Conservation (phyloP, 2,888 invertebrate species). For the Acleris laterana region DNA sequence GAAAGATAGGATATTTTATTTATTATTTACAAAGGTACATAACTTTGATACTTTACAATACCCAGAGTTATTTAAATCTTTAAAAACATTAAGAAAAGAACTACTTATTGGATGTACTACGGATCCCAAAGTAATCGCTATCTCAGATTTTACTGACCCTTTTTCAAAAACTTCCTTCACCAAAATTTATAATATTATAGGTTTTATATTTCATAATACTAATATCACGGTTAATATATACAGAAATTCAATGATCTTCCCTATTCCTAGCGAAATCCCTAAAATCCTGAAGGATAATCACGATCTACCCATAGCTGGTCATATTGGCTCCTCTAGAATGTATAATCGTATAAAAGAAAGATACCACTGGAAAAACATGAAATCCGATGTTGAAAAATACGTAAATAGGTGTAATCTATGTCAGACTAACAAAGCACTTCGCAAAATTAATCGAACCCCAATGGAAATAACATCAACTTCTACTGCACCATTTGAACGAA, state of each 20-base stretch:
- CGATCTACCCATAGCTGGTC: not conserved
- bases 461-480: constrained; percentile 29
- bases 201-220: not conserved
- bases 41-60: no score
- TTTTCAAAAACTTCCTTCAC: constrained; percentile 17
- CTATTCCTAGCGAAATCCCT: not conserved
- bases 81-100: no score
- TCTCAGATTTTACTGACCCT: constrained; percentile 35
- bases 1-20: no score
- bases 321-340: not conserved
- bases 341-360: not conserved
- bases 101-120: no score
- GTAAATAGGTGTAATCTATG: constrained; percentile 33
- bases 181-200: not conserved
- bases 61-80: no score
- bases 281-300: constrained; percentile 1
- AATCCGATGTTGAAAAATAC: constrained; percentile 13
- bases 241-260: not conserved
- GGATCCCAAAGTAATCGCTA: constrained; percentile 4
- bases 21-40: no score
- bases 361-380: not conserved
- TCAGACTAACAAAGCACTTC: constrained; percentile 31
- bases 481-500: constrained; percentile 14
- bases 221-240: not conserved
- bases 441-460: constrained; percentile 4